These are phyloP conservation scores for Ooceraea biroi DNA, from an alignment of 1,140 invertebrate genomes.

Conservation along the genomic window DNA sequence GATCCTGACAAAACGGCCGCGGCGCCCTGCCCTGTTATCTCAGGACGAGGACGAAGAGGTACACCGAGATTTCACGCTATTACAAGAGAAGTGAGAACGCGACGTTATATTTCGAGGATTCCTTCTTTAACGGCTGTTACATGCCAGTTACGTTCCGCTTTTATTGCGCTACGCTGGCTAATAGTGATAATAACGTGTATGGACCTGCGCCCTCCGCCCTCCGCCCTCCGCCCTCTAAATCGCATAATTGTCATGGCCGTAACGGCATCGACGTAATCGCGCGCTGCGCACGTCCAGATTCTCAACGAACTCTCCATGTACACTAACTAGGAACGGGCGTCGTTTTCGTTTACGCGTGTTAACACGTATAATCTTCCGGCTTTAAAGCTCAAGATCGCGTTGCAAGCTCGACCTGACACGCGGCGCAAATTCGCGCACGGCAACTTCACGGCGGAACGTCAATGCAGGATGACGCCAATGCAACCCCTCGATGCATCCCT, in stretches of 20 bases:
- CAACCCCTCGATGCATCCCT: too few relatives aligned
- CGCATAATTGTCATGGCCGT: background rate
- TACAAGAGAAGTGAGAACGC: conserved; percentile 34
- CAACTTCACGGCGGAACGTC: too few relatives aligned
- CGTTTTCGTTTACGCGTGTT: too few relatives aligned
- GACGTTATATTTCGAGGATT: conserved; percentile 37
- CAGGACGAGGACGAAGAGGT: conserved; percentile 54
- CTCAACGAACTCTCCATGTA: background rate
- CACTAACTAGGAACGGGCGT: too few relatives aligned
- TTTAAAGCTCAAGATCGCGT: too few relatives aligned
- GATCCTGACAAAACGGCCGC: conserved; percentile 74
- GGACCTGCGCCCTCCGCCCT: too few relatives aligned
- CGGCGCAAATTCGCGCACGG: too few relatives aligned
- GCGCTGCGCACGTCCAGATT: background rate
- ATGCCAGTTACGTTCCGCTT: background rate
- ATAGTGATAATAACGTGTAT: background rate
- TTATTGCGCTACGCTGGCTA: background rate
- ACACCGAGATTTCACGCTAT: conserved; percentile 53
- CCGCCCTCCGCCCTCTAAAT: background rate
- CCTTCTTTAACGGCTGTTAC: conserved; percentile 22
- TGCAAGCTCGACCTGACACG: too few relatives aligned
- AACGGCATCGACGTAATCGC: background rate
- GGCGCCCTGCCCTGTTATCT: conserved; percentile 71
- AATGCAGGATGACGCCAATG: too few relatives aligned
- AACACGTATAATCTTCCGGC: too few relatives aligned